Evolutionary conservation across 2,888 invertebrate genomes (phyloP).

Genomic region (Dolichopus griseipennis): DNA sequence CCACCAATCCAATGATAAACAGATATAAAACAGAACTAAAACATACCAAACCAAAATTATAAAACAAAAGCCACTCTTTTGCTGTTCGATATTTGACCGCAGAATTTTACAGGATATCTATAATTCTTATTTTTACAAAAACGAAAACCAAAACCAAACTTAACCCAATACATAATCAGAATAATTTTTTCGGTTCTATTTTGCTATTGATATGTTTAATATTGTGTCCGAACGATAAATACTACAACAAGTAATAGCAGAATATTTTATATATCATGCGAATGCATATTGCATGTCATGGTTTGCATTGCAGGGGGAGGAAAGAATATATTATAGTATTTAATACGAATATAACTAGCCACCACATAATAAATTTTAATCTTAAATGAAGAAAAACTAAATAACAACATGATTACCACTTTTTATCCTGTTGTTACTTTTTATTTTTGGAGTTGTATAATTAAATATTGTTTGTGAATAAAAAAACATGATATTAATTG

Average conservation of each 20-base stretch:
- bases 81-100: background rate
- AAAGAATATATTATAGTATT: background rate
- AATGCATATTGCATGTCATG: too few relatives aligned
- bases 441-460: too few relatives aligned
- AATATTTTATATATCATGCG: too few relatives aligned
- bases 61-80: too few relatives aligned
- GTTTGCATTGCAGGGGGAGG: background rate
- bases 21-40: background rate
- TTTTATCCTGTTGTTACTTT: too few relatives aligned
- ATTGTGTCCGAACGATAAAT: too few relatives aligned
- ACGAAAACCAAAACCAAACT: background rate
- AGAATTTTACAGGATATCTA: background rate
- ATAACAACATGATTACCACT: too few relatives aligned
- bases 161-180: background rate
- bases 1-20: background rate
- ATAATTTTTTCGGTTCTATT: background rate
- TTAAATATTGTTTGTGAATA: too few relatives aligned
- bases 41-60: too few relatives aligned
- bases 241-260: too few relatives aligned
- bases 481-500: too few relatives aligned
- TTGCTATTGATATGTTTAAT: too few relatives aligned
- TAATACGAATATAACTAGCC: background rate
- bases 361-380: slow-evolving; percentile 1
- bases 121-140: background rate
- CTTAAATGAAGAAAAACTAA: background rate